phyloP scores from a whole-genome alignment of 2,888 invertebrate species.

The Melinopterus prodromus region DNA sequence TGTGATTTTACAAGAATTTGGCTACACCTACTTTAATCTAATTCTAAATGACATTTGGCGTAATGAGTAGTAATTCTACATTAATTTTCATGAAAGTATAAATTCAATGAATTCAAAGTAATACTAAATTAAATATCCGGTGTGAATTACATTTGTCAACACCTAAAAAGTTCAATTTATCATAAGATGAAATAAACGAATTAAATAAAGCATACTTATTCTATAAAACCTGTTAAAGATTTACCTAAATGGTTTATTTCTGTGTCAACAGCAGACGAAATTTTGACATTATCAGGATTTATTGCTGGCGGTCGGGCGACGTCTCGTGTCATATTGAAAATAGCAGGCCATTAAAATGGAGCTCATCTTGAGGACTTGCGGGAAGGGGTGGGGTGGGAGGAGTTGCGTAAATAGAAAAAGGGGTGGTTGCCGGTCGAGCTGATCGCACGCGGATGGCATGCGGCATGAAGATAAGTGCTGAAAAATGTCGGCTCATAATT shows the following conservation, averaged over 20 bases:
- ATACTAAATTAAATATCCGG: too few relatives aligned
- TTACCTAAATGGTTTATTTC: not conserved
- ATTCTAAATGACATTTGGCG: too few relatives aligned
- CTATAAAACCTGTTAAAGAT: not conserved
- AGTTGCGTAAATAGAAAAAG: not conserved
- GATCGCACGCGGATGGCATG: conserved; percentile 43
- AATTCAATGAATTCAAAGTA: too few relatives aligned
- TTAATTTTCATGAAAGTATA: too few relatives aligned
- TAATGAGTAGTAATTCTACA: too few relatives aligned
- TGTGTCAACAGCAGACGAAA: not conserved
- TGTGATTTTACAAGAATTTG: too few relatives aligned
- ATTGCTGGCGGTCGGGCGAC: not conserved
- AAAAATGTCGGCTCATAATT: conserved; percentile 58
- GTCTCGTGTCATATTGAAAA: not conserved
- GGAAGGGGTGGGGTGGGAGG: not conserved
- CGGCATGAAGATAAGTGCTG: conserved; percentile 56
- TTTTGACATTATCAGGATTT: not conserved
- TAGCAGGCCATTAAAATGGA: not conserved
- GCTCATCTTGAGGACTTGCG: not conserved
- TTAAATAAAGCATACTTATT: not conserved
- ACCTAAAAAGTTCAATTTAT: too few relatives aligned
- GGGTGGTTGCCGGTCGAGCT: conserved; percentile 6
- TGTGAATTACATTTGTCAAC: too few relatives aligned
- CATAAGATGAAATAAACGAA: too few relatives aligned
- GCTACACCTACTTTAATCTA: too few relatives aligned